A percentile compares a stretch with the other conserved stretches of the same genome.
Conservation (phyloP, 2,797 vertebrate species). For the Sebastes nivosus region DNA sequence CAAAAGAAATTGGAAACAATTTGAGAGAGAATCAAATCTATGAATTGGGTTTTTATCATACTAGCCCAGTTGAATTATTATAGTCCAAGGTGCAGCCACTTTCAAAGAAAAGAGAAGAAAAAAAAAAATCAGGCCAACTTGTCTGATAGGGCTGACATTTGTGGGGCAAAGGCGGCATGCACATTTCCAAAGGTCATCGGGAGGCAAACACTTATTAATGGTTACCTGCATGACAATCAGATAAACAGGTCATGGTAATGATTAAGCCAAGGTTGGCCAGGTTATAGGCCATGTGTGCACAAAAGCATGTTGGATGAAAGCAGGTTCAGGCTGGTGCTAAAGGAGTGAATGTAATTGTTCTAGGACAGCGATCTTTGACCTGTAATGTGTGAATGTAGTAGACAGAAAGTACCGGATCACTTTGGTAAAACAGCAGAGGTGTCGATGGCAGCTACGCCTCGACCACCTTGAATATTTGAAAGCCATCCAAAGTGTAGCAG, state of each 20-base stretch:
- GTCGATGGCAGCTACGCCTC: conserved; percentile 16
- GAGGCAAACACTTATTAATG: conserved; percentile 99
- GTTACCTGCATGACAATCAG: conserved; percentile 95
- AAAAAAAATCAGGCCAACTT: conserved; percentile 62
- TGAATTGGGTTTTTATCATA: conserved; percentile 41
- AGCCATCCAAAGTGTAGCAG: conserved; percentile 63
- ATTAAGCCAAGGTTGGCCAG: conserved; percentile 89
- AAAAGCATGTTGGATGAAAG: conserved; percentile 77
- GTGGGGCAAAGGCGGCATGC: conserved; percentile 86
- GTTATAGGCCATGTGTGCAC: conserved; percentile 83
- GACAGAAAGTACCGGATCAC: conserved; percentile 30
- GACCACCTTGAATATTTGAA: conserved; percentile 59
- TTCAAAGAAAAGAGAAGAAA: conserved; percentile 39
- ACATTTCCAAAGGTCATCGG: conserved; percentile 93
- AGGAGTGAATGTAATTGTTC: conserved; percentile 80
- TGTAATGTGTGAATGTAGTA: conserved; percentile 71
- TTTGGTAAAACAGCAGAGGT: conserved; percentile 4
- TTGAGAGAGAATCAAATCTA: conserved; percentile 33
- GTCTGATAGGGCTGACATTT: conserved; percentile 86
- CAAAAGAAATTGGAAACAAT: conserved; percentile 30
- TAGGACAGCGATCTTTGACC: conserved; percentile 82
- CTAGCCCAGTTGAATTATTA: conserved; percentile 19
- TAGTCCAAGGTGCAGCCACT: conserved; percentile 62
- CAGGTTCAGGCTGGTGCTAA: conserved; percentile 73
- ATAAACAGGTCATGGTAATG: conserved; percentile 97